Base-by-base conservation (phyloP, 2,113 vertebrate species). In the Spilogale gracilis region DNA sequence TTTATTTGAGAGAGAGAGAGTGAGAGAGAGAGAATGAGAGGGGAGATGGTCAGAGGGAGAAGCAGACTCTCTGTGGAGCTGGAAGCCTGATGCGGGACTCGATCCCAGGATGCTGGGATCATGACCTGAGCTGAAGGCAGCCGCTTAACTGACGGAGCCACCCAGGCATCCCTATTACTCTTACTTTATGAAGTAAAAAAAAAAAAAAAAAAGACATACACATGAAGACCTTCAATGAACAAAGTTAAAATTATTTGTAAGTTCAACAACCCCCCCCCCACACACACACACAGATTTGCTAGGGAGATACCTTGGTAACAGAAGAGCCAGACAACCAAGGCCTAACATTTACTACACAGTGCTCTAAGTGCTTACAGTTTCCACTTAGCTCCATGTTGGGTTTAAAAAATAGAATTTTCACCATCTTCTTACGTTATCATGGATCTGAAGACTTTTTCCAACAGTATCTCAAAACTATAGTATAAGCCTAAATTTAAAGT, bases 231-330 rank as follows among this genome's bases (percentile, higher is more conserved):
- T 85, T 82, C 67, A 78, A 18, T 58, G 32, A 18, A 88, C 60
- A 87, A 92, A 90, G 76, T 92, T 92, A 88, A 88, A 96, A 88
- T 89, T 38, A 88, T 13, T 73, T 18, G 9, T 71, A 87, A 93
- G 27, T 61, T 81, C 60, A 95, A 78, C n/a, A 56, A 63, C 58
- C 3, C 48, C 38, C n/a, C n/a, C n/a, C n/a, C n/a, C 38, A 38
- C 38, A 38, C 38, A 38, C 38, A 38, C 38, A 38, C 38, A 38
- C 38, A 38, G 38, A 38, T 38, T 38, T 38, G 4, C 61, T 30
- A 89, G 21, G 23, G 17, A 88, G 32, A 63, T 32, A 94, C 50
- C 4, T 32, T 27, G 9, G 20, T 78, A 78, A 92, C 18, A 81
- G 50, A 79, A 74, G 52, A 74, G 2, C 23, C 54, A 45, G 89